Evolutionary conservation across 2,113 vertebrate species (phyloP), one percentile per base, ranked within the genome.

Genomic region (Trinectes maculatus): DNA sequence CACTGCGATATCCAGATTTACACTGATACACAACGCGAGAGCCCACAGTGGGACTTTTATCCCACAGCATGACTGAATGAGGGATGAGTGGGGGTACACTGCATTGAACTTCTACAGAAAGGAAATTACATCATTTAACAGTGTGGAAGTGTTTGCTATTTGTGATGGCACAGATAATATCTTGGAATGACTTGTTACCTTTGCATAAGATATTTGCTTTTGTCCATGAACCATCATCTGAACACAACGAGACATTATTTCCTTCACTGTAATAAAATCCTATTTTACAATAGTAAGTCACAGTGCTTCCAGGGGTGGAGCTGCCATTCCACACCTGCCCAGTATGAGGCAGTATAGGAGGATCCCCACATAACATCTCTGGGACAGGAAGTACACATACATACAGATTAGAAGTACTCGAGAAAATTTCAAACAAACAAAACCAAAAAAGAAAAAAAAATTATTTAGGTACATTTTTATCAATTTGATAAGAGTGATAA

Each of bases 281-380:
- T 54, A 24, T 53, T 60, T 88, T 79, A 87, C 92, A 93, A 70
- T 61, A 77, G 71, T 92, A 93, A 4, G 58, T 85, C 22, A 91
- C 86, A 34, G 79, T 85, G 87, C 91, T 94, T 75, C 89, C 58
- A 12, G 91, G 72, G 7, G 66, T 84, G 43, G 84, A 91, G 43
- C 80, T 87, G 76, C 92, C 91, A 46, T 92, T 77, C 94, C 94
- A 95, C 31, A 87, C 42, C 16, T 88, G 85, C 0, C 77, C 80
- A n/a, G 93, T 72, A 74, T 94, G 85, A 25, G 88, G 88, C 82
- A 94, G 53, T 19, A 28, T 12, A 10, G 80, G 78, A 26, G 93
- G 94, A 29, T 87, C 89, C 19, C 92, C 92, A 86, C 93, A 94
- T 19, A 88, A 72, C 66, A 92, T 87, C 82, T 92, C 94, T 95